A percentile compares a stretch with the other conserved stretches of the same genome.
Conservation (phyloP, 2,888 invertebrate species). For the Drosophila leonis region DNA sequence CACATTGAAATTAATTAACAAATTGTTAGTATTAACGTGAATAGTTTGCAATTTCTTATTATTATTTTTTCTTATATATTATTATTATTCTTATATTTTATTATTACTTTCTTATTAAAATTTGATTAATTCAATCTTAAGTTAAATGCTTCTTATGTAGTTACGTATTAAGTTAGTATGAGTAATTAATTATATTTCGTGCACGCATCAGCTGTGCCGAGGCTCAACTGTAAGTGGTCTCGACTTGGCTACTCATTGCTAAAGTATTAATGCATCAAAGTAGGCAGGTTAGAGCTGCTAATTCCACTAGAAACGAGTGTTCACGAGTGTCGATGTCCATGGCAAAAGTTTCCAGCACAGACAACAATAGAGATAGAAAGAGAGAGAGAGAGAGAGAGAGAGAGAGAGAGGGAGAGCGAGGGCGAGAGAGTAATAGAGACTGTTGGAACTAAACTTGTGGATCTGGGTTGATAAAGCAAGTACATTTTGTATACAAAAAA, state of each 20-base stretch:
- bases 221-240: slow-evolving; percentile 29
- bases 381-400: neutral
- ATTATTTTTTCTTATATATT: too few species aligned
- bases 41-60: neutral
- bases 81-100: too few species aligned
- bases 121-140: too few species aligned
- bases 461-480: slow-evolving; percentile 54
- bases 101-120: neutral
- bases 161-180: neutral
- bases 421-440: slow-evolving; percentile 3
- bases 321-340: slow-evolving; percentile 45
- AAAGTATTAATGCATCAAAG: slow-evolving; percentile 50
- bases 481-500: slow-evolving; percentile 57
- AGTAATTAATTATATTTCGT: slow-evolving; percentile 1
- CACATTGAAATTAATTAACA: neutral
- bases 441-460: slow-evolving; percentile 27
- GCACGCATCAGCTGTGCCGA: slow-evolving; percentile 6
- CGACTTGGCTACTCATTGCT: slow-evolving; percentile 26
- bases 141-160: neutral
- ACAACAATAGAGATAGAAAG: neutral
- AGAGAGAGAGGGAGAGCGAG: neutral
- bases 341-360: slow-evolving; percentile 27
- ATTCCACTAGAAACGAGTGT: slow-evolving; percentile 48
- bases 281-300: slow-evolving; percentile 54
- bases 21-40: neutral